A percentile compares a stretch with the other conserved stretches of the same genome.
These are phyloP conservation scores for Lepus timidus DNA, from an alignment of 2,113 vertebrate species.

Conservation along the genomic window DNA sequence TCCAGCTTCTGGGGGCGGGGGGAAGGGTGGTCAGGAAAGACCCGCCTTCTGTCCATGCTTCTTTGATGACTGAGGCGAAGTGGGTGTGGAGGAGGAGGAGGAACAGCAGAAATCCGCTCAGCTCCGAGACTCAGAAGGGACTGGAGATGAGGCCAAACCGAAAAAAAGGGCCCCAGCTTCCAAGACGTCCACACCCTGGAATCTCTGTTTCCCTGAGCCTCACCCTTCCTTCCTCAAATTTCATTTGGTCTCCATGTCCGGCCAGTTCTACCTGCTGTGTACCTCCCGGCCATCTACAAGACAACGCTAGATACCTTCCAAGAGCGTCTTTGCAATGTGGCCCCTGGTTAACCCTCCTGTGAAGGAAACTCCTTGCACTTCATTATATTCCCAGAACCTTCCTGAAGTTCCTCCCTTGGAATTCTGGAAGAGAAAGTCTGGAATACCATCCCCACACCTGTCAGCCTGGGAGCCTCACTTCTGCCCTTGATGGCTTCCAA, in stretches of 20 bases:
- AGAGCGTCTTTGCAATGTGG: not conserved
- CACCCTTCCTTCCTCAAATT: conserved; percentile 22
- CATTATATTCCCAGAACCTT: not conserved
- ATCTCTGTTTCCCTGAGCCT: not conserved
- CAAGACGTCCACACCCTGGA: not conserved
- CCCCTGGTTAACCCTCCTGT: not conserved
- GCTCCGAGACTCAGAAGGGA: not conserved
- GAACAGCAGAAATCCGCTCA: not conserved
- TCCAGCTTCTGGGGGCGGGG: not conserved
- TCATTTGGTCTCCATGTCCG: not conserved
- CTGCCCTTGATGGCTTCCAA: not conserved
- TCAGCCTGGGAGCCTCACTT: not conserved
- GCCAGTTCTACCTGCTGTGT: not conserved
- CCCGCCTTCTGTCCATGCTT: not conserved
- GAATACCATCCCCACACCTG: not conserved
- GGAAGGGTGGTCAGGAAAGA: conserved; percentile 2
- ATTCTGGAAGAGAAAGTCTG: conserved; percentile 37
- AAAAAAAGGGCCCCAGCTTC: not conserved
- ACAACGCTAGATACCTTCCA: not conserved
- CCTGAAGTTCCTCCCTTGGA: not conserved
- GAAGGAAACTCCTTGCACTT: not conserved
- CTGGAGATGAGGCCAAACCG: conserved; percentile 9
- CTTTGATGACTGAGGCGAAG: not conserved
- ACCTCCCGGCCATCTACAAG: not conserved
- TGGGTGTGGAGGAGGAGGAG: too few species aligned